Conservation (phyloP, 2,113 vertebrate genomes). For the Piaya cayana region DNA sequence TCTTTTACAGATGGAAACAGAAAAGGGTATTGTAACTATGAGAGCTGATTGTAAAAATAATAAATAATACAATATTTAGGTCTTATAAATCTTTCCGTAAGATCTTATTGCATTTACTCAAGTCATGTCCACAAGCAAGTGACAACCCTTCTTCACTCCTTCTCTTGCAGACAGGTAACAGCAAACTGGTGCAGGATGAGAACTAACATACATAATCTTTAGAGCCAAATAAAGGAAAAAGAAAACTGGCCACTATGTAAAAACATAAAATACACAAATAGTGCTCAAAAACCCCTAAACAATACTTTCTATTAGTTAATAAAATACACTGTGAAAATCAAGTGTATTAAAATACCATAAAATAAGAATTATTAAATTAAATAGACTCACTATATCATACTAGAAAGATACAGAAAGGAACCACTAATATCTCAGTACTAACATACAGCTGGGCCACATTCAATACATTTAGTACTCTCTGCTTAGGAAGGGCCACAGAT, state of each 20-base stretch:
- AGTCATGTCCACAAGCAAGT: background rate
- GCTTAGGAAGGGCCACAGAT: background rate
- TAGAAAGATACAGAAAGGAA: background rate
- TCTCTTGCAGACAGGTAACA: background rate
- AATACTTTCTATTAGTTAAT: background rate
- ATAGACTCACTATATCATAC: background rate
- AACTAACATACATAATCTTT: background rate
- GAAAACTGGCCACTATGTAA: background rate
- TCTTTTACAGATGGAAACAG: background rate
- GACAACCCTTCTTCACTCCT: background rate
- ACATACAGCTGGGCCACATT: background rate
- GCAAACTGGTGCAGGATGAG: background rate
- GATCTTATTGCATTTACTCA: background rate
- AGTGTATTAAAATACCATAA: background rate
- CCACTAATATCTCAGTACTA: background rate
- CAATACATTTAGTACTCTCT: background rate
- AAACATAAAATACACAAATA: background rate
- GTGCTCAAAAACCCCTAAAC: rapidly evolving
- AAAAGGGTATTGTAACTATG: background rate
- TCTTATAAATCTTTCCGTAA: background rate
- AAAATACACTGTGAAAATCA: background rate
- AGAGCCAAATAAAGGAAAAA: background rate
- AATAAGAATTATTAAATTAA: background rate
- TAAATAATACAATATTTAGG: background rate
- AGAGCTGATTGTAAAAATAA: background rate